These are phyloP conservation scores for Enchytraeus crypticus DNA, from an alignment of 2,888 invertebrate genomes.

Conservation along the genomic window DNA sequence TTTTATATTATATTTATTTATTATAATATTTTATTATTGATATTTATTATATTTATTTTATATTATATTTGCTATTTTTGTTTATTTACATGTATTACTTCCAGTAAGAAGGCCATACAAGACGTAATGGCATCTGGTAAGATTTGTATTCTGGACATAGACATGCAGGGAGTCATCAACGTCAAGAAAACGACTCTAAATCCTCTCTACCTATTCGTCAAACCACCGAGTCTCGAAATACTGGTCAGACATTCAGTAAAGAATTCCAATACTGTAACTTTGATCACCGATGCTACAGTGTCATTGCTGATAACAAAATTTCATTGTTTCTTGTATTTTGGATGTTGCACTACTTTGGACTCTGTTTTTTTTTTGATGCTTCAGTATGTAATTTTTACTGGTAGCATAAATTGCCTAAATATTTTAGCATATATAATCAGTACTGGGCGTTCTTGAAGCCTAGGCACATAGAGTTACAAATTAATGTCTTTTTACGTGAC, in stretches of 20 bases:
- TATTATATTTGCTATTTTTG: no score
- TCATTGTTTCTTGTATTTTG: neutral
- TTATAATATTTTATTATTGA: no score
- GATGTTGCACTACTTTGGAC: no score
- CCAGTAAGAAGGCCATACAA: constrained; percentile 73
- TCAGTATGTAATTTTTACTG: no score
- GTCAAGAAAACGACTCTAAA: constrained; percentile 70
- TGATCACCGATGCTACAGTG: neutral
- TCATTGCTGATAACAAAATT: neutral
- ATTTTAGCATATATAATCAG: no score
- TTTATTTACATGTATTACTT: constrained; percentile 34
- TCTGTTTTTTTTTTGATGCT: no score
- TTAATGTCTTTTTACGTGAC: no score
- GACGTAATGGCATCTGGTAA: constrained; percentile 70
- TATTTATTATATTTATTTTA: no score
- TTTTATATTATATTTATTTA: no score
- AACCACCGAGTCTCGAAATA: constrained; percentile 76
- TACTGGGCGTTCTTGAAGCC: no score
- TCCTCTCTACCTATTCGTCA: constrained; percentile 77
- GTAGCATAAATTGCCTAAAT: no score
- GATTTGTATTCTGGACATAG: constrained; percentile 87
- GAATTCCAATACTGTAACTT: neutral
- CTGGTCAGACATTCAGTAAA: constrained; percentile 52
- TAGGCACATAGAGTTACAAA: no score
- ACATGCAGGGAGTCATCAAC: constrained; percentile 85